A percentile compares a stretch with the other conserved stretches of the same genome.
These are phyloP conservation scores for Actinemys pallida DNA, from an alignment of 2,113 vertebrate genomes.

Conservation along the genomic window DNA sequence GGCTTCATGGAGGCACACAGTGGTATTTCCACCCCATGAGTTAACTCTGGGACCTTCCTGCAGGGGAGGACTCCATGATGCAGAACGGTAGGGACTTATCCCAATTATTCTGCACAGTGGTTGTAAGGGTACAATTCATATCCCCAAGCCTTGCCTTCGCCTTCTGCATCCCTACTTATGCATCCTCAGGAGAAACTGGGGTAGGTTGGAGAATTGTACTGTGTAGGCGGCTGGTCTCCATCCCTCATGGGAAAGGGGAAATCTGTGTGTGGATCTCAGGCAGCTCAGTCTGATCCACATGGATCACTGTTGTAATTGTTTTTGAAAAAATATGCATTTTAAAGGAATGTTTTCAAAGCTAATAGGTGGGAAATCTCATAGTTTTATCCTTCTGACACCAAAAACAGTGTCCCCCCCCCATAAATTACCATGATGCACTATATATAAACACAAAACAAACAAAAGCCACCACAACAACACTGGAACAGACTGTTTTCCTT, in stretches of 20 bases:
- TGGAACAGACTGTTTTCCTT: not conserved
- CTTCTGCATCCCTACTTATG: not conserved
- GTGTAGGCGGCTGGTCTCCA: not conserved
- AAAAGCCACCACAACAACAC: not conserved
- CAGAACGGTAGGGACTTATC: not conserved
- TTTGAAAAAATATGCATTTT: not conserved
- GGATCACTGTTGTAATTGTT: not conserved
- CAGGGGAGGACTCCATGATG: not conserved
- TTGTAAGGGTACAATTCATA: too few relatives aligned
- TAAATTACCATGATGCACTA: not conserved
- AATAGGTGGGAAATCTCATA: not conserved
- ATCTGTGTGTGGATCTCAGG: not conserved
- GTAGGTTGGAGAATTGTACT: not conserved
- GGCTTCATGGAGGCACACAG: not conserved
- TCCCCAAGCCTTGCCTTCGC: not conserved
- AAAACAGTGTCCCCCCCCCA: not conserved
- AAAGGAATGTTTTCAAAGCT: not conserved
- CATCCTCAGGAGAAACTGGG: not conserved
- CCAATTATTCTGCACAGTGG: not conserved
- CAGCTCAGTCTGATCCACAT: not conserved
- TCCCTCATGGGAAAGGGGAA: not conserved
- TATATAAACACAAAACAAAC: not conserved
- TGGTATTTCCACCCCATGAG: not conserved
- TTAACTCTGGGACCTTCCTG: not conserved
- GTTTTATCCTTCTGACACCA: not conserved